A percentile compares a stretch with the other conserved stretches of the same genome.
Conservation (phyloP, 1,140 invertebrate species). For the Drosophila bipectinata region DNA sequence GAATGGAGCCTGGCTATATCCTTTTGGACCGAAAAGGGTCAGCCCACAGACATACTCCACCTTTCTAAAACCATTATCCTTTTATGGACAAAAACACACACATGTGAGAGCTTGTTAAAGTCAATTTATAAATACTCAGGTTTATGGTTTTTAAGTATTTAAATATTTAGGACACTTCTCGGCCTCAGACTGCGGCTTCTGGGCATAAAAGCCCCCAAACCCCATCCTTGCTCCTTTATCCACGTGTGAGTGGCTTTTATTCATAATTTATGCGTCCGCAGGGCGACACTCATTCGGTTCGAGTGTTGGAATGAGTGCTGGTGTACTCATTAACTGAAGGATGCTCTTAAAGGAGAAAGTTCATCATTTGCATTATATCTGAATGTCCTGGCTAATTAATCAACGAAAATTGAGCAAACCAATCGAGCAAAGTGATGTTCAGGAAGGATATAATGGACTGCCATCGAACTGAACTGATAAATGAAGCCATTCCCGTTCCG, state of each 20-base stretch:
- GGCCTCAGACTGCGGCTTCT: conserved; percentile 32
- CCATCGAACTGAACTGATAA: conserved; percentile 53
- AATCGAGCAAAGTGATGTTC: conserved; percentile 52
- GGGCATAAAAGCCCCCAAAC: conserved; percentile 19
- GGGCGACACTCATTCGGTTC: conserved; percentile 51
- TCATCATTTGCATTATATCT: not conserved
- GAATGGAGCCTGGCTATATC: conserved; percentile 27
- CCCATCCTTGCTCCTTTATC: not conserved
- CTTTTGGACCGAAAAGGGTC: conserved; percentile 43
- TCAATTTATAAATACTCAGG: conserved; percentile 77
- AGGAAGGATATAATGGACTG: conserved; percentile 12
- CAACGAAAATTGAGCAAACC: conserved; percentile 31
- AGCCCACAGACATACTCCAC: conserved; percentile 12
- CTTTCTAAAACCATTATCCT: not conserved
- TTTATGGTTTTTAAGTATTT: conserved; percentile 75
- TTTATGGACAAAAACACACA: conserved; percentile 1
- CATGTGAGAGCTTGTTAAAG: conserved; percentile 42
- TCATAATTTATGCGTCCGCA: conserved; percentile 69
- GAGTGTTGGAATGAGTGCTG: conserved; percentile 17
- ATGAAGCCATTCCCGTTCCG: conserved; percentile 67
- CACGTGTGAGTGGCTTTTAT: conserved; percentile 61
- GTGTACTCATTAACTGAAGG: conserved; percentile 35
- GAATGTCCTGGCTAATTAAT: conserved; percentile 17
- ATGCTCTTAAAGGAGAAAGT: conserved; percentile 18
- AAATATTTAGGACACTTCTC: conserved; percentile 80